Percentiles rank a stretch among this genome's conserved stretches.
Evolutionary conservation across 2,113 vertebrate genomes (phyloP).

Genomic region (Pipa parva): DNA sequence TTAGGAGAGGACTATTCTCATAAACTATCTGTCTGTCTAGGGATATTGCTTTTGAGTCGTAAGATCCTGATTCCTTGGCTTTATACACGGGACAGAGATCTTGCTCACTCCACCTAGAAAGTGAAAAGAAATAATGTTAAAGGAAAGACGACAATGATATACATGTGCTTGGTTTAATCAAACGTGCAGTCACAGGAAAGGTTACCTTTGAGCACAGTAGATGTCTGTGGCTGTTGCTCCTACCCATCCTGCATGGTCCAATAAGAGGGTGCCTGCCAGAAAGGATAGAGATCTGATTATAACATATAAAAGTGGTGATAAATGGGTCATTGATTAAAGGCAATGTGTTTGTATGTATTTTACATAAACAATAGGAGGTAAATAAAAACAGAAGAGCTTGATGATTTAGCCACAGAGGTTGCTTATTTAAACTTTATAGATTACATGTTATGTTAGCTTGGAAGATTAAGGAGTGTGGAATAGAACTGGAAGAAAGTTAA

Average conservation of each 20-base stretch:
- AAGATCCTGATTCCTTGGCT: constrained; percentile 54
- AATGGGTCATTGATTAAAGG: too few species aligned
- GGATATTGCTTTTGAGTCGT: constrained; percentile 37
- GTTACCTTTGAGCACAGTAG: constrained; percentile 60
- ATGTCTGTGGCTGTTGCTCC: constrained; percentile 55
- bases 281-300: neutral
- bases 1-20: constrained; percentile 27
- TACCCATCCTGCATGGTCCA: constrained; percentile 65
- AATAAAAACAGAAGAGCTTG: too few species aligned
- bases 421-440: too few species aligned
- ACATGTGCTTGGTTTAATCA: neutral
- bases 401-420: too few species aligned
- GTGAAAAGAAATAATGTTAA: neutral
- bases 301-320: too few species aligned
- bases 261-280: constrained; percentile 65
- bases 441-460: too few species aligned
- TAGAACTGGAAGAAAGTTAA: too few species aligned
- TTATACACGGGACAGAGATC: constrained; percentile 66
- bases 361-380: too few species aligned
- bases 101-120: constrained; percentile 71
- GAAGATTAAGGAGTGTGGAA: too few species aligned
- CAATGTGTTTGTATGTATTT: too few species aligned
- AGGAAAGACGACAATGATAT: neutral
- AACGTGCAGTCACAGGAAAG: neutral
- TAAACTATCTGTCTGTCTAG: constrained; percentile 62